A percentile compares a stretch with the other conserved stretches of the same genome.
Conservation (phyloP, 2,888 invertebrate species). For the Digitonthophagus gazella region DNA sequence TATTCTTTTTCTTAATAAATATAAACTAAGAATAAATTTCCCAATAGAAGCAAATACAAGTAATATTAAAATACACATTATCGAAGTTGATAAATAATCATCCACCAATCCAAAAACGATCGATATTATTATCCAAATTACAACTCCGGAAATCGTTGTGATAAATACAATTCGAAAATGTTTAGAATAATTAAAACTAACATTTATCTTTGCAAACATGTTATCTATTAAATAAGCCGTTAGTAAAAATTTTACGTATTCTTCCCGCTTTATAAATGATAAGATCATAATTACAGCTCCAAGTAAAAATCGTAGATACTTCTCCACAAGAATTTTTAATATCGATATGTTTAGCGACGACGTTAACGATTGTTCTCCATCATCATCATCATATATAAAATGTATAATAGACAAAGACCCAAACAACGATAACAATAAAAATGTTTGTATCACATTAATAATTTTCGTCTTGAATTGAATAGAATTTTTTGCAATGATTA, state of each 20-base stretch:
- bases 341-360: constrained; percentile 22
- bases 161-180: constrained; percentile 15
- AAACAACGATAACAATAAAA: constrained; percentile 12
- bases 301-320: constrained; percentile 22
- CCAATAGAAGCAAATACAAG: constrained; percentile 20
- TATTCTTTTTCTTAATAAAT: constrained; percentile 21
- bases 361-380: background rate
- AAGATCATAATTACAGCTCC: constrained; percentile 21
- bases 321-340: constrained; percentile 23
- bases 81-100: constrained; percentile 5
- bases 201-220: constrained; percentile 12
- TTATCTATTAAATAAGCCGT: constrained; percentile 19
- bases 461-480: constrained; percentile 18
- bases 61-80: constrained; percentile 13
- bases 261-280: constrained; percentile 11
- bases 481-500: background rate
- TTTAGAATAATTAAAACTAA: constrained; percentile 16
- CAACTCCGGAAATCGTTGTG: constrained; percentile 8
- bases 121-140: background rate
- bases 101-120: constrained; percentile 1
- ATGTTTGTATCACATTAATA: constrained; percentile 20
- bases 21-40: constrained; percentile 15
- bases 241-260: constrained; percentile 19
- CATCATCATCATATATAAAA: background rate
- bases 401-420: constrained; percentile 7